Evolutionary conservation across 2,888 invertebrate genomes (phyloP).

Genomic region (Caenorhabditis japonica): DNA sequence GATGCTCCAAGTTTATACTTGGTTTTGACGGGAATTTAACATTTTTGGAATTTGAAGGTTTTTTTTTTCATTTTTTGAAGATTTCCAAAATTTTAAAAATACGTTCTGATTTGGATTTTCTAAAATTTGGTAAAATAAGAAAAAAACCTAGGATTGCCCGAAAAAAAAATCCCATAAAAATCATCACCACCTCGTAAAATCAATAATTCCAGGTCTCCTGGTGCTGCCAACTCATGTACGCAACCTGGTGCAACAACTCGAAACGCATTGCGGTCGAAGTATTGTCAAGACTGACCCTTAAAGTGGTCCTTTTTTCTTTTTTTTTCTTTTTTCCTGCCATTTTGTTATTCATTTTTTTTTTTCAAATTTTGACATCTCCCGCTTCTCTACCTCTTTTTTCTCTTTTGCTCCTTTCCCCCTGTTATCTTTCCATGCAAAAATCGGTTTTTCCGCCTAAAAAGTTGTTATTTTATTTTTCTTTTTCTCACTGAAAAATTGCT

Average conservation of each 20-base stretch:
- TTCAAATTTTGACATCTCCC: no score
- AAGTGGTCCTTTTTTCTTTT: background rate
- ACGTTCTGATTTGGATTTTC: no score
- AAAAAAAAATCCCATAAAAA: no score
- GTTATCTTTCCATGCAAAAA: no score
- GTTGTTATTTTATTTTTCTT: background rate
- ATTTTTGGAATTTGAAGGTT: no score
- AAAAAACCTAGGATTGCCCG: no score
- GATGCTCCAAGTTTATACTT: no score
- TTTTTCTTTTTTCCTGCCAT: conserved; percentile 4
- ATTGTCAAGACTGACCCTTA: conserved; percentile 55
- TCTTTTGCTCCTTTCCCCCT: background rate
- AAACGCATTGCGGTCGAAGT: conserved; percentile 66
- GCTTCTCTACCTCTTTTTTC: background rate
- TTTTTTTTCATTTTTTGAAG: no score
- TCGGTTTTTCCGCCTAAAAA: conserved; percentile 4
- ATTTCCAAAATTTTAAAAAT: no score
- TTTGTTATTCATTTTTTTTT: conserved; percentile 34
- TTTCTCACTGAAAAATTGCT: background rate
- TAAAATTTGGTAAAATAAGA: no score
- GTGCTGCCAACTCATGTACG: conserved; percentile 66
- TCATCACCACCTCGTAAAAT: no score
- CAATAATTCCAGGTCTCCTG: conserved; percentile 67
- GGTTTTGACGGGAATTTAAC: no score
- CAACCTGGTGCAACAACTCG: conserved; percentile 58